Conservation (phyloP, 2,113 vertebrate species). For the Microcebus murinus region DNA sequence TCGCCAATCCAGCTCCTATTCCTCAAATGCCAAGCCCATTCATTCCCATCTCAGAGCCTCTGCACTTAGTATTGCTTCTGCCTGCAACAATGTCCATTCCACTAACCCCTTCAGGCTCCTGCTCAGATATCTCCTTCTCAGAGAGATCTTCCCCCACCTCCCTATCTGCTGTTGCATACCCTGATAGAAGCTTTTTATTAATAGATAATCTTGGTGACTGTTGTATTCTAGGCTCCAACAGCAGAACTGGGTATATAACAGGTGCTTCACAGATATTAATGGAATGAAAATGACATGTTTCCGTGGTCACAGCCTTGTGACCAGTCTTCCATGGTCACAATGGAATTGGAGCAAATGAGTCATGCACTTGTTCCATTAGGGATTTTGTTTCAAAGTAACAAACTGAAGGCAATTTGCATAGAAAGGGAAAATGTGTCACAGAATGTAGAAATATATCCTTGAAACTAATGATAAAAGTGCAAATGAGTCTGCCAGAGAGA, state of each 20-base stretch:
- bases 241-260: background rate
- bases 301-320: background rate
- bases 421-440: background rate
- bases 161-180: fast-evolving
- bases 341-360: background rate
- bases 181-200: background rate
- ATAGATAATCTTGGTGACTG: fast-evolving
- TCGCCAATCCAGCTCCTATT: background rate
- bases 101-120: background rate
- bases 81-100: fast-evolving
- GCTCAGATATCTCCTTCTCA: background rate
- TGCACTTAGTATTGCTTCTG: background rate
- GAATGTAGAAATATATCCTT: background rate
- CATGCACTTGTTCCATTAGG: background rate
- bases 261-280: background rate
- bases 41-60: background rate
- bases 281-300: background rate
- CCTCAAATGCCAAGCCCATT: background rate
- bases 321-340: background rate
- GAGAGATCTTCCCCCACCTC: background rate
- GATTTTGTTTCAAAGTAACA: constrained; percentile 11
- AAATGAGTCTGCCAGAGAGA: background rate
- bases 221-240: background rate
- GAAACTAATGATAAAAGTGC: background rate
- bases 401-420: background rate